phyloP scores from a whole-genome alignment of 1,140 invertebrate species.

The Zaprionus ornatus region DNA sequence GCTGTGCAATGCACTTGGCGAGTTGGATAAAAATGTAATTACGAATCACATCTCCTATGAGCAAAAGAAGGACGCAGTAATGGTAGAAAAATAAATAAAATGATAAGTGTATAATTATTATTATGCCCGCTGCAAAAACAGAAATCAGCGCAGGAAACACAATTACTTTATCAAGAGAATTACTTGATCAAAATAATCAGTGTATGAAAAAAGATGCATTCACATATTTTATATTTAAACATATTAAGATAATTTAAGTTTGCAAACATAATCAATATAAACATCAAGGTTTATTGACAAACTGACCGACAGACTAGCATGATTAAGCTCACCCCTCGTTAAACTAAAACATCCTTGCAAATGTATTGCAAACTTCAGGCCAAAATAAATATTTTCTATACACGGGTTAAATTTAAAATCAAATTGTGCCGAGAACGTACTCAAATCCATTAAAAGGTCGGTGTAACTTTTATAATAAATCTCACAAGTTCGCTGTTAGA shows the following conservation, averaged over 20 bases:
- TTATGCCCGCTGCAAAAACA: background rate
- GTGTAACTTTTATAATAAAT: constrained; percentile 75
- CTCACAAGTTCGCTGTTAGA: constrained; percentile 24
- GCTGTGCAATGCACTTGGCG: constrained; percentile 36
- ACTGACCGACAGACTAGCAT: background rate
- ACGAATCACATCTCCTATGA: background rate
- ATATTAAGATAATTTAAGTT: too few species aligned
- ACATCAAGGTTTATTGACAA: too few species aligned
- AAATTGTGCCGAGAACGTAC: constrained; percentile 18
- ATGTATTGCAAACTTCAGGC: too few species aligned
- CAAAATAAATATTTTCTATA: too few species aligned
- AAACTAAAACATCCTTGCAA: too few species aligned
- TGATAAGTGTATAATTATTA: background rate
- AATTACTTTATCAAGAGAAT: too few species aligned
- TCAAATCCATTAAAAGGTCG: constrained; percentile 22
- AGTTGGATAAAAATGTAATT: constrained; percentile 33
- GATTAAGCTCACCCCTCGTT: too few species aligned
- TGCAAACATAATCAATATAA: too few species aligned
- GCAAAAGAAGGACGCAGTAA: background rate
- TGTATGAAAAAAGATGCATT: too few species aligned
- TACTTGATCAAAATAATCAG: too few species aligned
- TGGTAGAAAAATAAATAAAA: background rate
- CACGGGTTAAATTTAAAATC: too few species aligned
- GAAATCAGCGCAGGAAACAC: background rate
- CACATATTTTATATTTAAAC: too few species aligned